Conservation (phyloP, 2,888 invertebrate species). For the Ferdinandea cuprea region DNA sequence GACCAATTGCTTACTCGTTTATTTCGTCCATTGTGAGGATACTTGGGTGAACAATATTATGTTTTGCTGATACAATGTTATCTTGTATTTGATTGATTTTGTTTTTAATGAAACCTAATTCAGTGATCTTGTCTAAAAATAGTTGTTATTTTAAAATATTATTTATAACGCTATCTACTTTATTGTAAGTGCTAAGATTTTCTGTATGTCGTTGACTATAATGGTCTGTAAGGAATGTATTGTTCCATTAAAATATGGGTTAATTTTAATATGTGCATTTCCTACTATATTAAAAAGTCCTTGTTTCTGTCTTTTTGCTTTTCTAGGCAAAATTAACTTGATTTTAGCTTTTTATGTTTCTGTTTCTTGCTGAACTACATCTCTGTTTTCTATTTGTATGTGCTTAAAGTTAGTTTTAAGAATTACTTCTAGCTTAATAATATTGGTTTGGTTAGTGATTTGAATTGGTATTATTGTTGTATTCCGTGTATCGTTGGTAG, state of each 20-base stretch:
- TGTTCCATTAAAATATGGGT: constrained; percentile 51
- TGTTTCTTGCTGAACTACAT: constrained; percentile 26
- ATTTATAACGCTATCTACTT: constrained; percentile 11
- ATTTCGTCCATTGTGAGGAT: constrained; percentile 35
- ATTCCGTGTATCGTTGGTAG: constrained; percentile 11
- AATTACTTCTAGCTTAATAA: constrained; percentile 19
- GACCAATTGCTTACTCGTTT: constrained; percentile 24
- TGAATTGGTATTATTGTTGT: constrained; percentile 29
- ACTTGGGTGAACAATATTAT: constrained; percentile 31
- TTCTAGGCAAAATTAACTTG: constrained; percentile 43
- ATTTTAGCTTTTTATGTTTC: no score
- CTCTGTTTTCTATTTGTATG: constrained; percentile 31
- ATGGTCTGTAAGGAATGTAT: no score
- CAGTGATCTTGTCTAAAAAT: constrained; percentile 37
- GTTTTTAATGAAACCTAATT: constrained; percentile 31
- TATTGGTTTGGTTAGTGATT: no score
- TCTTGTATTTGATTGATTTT: constrained; percentile 38
- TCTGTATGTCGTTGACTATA: constrained; percentile 52
- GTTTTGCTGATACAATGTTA: constrained; percentile 42
- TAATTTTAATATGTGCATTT: constrained; percentile 56
- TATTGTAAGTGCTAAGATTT: constrained; percentile 21
- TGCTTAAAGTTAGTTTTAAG: constrained; percentile 30
- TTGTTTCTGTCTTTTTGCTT: constrained; percentile 21
- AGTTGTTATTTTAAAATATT: constrained; percentile 16
- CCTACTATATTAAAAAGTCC: no score